Base-by-base conservation (phyloP, 2,888 invertebrate species). In the Drosophila tanythrix region DNA sequence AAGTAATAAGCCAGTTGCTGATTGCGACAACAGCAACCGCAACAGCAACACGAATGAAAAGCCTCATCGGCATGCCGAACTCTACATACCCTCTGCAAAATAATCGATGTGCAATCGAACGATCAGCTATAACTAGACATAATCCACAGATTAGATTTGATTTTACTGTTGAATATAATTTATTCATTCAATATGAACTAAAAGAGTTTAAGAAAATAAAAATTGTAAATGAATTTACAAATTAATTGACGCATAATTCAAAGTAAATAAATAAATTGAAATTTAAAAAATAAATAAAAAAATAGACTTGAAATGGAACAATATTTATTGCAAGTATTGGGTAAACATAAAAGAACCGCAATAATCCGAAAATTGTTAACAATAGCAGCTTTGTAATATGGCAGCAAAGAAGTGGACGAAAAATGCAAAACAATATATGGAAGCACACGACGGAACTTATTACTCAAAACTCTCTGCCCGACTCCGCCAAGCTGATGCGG, bases 1-100 rank as follows among this genome's bases (percentile, higher is more conserved):
- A 75, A 84, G 68, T 66, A 66, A 63, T 46, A 55, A 15, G 46
- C 40, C 50, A 53, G 52, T 36, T 40, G 46, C 40, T 15, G 35
- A 52, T 35, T 38, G 31, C 43, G 36, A 21, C 15, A 33, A 48
- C 21, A 31, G 27, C 48, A n/a, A 29, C n/a, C 4, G n/a, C 21
- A 21, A 21, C 21, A 21, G 21, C 21, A 21, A 21, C 21, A 21
- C 21, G 13, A 21, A 27, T 21, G 27, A 13, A 7, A 8, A 25
- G 33, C 18, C 18, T 1, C 10, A 10, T 11, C 25, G 4, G 2
- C 25, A 27, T 1, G 3, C 3, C 18, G 13, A 38, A 36, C 8
- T 13, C 29, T 13, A 38, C 18, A 29, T 38, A 27, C 56, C 8
- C 36, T 56, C 4, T 50, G 0, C 5, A 15, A 43, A 43, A 43